Evolutionary conservation across 2,113 vertebrate species (phyloP), one percentile per base, ranked within the genome.

Genomic region (Bucco capensis): DNA sequence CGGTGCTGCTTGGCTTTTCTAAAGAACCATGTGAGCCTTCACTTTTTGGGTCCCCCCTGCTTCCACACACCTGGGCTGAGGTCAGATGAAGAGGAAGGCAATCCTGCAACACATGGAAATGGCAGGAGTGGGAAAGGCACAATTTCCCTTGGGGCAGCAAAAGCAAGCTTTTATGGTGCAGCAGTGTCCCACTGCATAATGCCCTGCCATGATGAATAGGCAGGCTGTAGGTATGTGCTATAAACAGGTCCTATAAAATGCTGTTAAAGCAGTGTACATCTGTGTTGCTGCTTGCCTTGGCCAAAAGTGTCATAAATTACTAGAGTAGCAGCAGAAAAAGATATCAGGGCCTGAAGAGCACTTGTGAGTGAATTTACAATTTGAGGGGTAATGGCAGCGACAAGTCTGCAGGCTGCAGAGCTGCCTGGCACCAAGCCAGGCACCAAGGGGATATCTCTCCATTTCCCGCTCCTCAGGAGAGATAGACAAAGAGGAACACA

Each of bases 71-170:
- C 80, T 89, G 80, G 86, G 46, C 77, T 65, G 50, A 93, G 86
- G 88, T 81, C 71, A 89, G 77, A 17, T 31, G 65, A 64, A 72
- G 83, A 81, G 57, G 67, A 90, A 53, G 65, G 37, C 3, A 5
- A 47, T 0, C 0, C 1, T 13, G 1, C 44, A 69, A 44, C 64
- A 38, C 2, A 2, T 42, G 51, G 74, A 30, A 46, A 28, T 22
- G 27, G 19, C 16, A 28, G 40, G 16, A 82, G 37, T 23, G 14
- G 19, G 77, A 24, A 78, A 19, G 4, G 7, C 37, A 31, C 33
- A n/a, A 5, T 80, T 93, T 85, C 85, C 88, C 87, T 73, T 1
- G 0, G 64, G 90, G 79, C 84, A 92, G 61, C 57, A 83, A 40
- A 67, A 91, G 57, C 65, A 71, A 90, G 67, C 23, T 50, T 66